Evolutionary conservation across 2,888 invertebrate species (phyloP), one percentile per base, ranked within the genome.

Genomic region (Mylabris sibirica): DNA sequence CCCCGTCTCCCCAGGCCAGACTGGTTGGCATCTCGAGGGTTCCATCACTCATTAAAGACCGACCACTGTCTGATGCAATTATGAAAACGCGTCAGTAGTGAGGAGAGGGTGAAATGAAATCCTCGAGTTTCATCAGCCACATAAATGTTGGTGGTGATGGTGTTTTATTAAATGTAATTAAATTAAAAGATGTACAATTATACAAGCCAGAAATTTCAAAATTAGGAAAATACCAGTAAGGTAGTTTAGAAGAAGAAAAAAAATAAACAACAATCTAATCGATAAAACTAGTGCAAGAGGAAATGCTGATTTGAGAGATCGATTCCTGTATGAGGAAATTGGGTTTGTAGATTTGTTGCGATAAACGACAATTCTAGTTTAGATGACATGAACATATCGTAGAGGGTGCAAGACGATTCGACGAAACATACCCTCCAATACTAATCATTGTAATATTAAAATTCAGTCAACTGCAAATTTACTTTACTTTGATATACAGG

Each of bases 311-410:
- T 83, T 81, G 81, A 79, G 76, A 80, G 81, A 82, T 81, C 82
- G 82, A 82, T 82, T 80, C 78, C 79, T 77, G 73, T 78, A 78
- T 79, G 22, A 22, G 83, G 83, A 83, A 83, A 83, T 83, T 83
- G 83, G 81, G 81, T 83, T 82, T 82, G 82, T 82, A 81, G 83
- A 83, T 84, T n/a, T 77, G 77, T 71, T 70, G 73, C 73, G 80
- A 81, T 79, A 79, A 74, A 73, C 68, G 73, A 65, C 62, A 67
- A 70, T 12, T 53, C 53, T 24, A 53, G 22, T 53, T 53, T 53
- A 20, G 53, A 53, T 53, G 53, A 53, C 53, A 53, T 11, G 53
- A 53, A 53, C 53, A 53, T 53, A 22, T 53, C 53, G 53, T 22
- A 53, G 22, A 12, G 22, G 22, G 53, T 49, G 9, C 8, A 49